Percentiles rank a stretch among this genome's conserved stretches.
Evolutionary conservation across 2,888 invertebrate species (phyloP).

Genomic region (Carcina quercana): DNA sequence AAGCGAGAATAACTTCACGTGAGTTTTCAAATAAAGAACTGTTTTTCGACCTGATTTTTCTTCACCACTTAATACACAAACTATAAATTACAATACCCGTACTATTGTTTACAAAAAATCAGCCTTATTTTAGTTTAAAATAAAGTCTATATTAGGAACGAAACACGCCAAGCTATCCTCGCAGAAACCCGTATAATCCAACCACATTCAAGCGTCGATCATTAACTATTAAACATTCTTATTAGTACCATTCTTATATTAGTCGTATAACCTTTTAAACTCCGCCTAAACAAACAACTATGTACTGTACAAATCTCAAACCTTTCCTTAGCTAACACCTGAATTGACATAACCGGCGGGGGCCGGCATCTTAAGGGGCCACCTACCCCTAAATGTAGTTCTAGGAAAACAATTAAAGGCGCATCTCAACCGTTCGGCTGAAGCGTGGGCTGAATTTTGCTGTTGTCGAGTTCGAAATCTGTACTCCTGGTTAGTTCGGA

Average conservation of each 20-base stretch:
- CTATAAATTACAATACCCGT: slow-evolving; percentile 50
- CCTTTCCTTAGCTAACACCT: slow-evolving; percentile 29
- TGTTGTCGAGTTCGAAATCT: slow-evolving; percentile 41
- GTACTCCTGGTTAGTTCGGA: slow-evolving; percentile 45
- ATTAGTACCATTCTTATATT: slow-evolving; percentile 20
- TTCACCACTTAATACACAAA: slow-evolving; percentile 29
- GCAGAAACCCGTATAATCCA: slow-evolving; percentile 30
- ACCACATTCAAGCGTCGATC: slow-evolving; percentile 31
- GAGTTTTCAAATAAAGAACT: slow-evolving; percentile 24
- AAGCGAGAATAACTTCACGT: slow-evolving; percentile 50
- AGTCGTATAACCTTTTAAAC: slow-evolving; percentile 33
- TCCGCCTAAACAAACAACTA: slow-evolving; percentile 25
- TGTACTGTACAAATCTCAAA: slow-evolving; percentile 51
- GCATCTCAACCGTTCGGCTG: slow-evolving; percentile 62
- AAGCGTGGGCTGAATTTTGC: slow-evolving; percentile 56
- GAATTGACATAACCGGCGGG: slow-evolving; percentile 35
- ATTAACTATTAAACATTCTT: slow-evolving; percentile 18
- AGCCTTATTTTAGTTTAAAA: slow-evolving; percentile 57
- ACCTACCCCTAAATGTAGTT: slow-evolving; percentile 59
- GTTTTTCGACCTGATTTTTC: slow-evolving; percentile 30
- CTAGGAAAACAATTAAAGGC: slow-evolving; percentile 18
- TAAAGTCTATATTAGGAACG: slow-evolving; percentile 67
- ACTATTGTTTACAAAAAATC: slow-evolving; percentile 56
- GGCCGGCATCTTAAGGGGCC: slow-evolving; percentile 36
- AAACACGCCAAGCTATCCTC: slow-evolving; percentile 54